phyloP scores from a whole-genome alignment of 2,113 vertebrate species.

The Stomatorhinus ivindoensis region DNA sequence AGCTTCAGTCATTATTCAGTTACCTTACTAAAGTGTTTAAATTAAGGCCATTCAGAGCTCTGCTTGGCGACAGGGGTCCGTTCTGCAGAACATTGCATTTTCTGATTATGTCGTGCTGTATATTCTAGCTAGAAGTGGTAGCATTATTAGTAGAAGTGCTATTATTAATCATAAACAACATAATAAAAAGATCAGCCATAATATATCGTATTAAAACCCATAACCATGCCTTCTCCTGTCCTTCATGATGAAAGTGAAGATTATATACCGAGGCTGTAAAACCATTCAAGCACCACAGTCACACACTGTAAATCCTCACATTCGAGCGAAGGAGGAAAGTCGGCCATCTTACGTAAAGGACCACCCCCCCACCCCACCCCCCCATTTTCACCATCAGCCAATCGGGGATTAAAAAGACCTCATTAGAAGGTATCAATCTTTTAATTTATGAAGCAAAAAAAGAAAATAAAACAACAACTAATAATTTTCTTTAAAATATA shows the following conservation, averaged over 20 bases:
- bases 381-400: neutral
- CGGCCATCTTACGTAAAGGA: neutral
- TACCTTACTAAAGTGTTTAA: neutral
- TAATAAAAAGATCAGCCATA: neutral
- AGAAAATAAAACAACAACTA: neutral
- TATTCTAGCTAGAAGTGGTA: neutral
- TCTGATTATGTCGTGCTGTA: neutral
- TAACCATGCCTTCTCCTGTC: neutral
- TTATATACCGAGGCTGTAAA: neutral
- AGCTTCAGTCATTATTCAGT: neutral
- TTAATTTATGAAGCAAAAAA: neutral
- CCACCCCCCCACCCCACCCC: neutral
- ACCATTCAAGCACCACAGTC: neutral
- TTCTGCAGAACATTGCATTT: neutral
- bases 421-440: neutral
- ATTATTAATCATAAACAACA: constrained; percentile 10
- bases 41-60: neutral
- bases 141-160: neutral
- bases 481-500: neutral
- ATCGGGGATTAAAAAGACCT: neutral
- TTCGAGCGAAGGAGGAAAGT: neutral
- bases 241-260: neutral
- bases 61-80: neutral
- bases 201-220: neutral
- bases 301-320: neutral